Conservation (phyloP, 2,113 vertebrate genomes). For the Pluvianellus socialis region DNA sequence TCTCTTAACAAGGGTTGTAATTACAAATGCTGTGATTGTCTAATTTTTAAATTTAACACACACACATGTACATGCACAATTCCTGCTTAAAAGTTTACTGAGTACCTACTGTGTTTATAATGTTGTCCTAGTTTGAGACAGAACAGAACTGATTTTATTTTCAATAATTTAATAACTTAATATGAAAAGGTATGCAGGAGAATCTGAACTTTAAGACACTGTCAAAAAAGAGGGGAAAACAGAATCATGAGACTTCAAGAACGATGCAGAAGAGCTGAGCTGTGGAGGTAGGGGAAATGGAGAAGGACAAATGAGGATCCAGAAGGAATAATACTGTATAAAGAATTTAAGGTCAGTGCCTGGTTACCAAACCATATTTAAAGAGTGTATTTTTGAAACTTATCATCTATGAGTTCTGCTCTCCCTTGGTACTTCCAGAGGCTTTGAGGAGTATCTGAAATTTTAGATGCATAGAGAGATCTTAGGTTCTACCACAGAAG, state of each 20-base stretch:
- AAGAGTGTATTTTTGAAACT: background rate
- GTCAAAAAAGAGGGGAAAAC: background rate
- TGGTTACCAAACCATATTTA: background rate
- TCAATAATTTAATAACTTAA: background rate
- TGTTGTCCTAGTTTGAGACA: background rate
- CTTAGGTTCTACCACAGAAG: background rate
- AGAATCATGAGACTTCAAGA: fast-evolving
- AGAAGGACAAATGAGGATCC: background rate
- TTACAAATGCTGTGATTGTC: background rate
- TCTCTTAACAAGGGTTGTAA: background rate
- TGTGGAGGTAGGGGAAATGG: background rate
- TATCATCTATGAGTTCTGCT: background rate
- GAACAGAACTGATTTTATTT: background rate
- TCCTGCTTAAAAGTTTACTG: background rate
- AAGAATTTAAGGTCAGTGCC: background rate
- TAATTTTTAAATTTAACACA: background rate
- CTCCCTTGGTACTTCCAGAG: background rate
- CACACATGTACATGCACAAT: background rate
- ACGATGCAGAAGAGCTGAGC: background rate
- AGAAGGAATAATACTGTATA: background rate
- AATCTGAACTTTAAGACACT: background rate
- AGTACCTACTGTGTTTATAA: background rate
- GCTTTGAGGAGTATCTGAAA: background rate
- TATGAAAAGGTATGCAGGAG: background rate
- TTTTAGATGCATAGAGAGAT: background rate